phyloP scores from a whole-genome alignment of 2,113 vertebrate genomes.

The Brevimyrus niger region DNA sequence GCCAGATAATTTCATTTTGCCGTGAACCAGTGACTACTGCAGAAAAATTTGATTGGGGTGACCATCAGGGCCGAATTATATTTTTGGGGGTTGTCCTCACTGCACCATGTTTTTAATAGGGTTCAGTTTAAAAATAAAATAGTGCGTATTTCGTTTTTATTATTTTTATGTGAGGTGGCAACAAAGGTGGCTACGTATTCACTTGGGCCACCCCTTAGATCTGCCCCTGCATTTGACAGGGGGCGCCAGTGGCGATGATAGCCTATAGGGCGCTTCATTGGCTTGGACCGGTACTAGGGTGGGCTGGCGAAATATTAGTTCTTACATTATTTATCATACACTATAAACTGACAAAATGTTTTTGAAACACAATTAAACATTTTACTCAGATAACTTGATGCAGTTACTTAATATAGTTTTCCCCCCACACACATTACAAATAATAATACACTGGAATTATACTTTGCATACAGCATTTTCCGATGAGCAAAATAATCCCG shows the following conservation, averaged over 20 bases:
- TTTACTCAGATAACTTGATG: background rate
- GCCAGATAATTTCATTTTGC: background rate
- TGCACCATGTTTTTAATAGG: background rate
- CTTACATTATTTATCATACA: background rate
- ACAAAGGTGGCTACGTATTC: background rate
- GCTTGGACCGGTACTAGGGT: background rate
- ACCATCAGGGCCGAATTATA: background rate
- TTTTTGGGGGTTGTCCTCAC: background rate
- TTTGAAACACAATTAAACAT: slow-evolving; percentile 3
- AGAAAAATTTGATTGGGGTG: background rate
- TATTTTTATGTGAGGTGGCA: background rate
- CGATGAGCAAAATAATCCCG: background rate
- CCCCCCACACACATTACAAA: background rate
- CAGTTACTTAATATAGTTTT: slow-evolving; percentile 22
- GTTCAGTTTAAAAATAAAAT: background rate
- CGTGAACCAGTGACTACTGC: background rate
- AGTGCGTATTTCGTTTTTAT: background rate
- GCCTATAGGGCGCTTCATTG: background rate
- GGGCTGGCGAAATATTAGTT: background rate
- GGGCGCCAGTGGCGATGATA: background rate
- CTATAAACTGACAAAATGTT: slow-evolving; percentile 25
- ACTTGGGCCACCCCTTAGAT: background rate
- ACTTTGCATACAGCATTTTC: background rate
- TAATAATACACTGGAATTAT: background rate
- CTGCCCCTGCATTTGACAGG: background rate